Evolutionary conservation across 2,888 invertebrate species (phyloP).

Genomic region (Sinodicranocentrus sp.): DNA sequence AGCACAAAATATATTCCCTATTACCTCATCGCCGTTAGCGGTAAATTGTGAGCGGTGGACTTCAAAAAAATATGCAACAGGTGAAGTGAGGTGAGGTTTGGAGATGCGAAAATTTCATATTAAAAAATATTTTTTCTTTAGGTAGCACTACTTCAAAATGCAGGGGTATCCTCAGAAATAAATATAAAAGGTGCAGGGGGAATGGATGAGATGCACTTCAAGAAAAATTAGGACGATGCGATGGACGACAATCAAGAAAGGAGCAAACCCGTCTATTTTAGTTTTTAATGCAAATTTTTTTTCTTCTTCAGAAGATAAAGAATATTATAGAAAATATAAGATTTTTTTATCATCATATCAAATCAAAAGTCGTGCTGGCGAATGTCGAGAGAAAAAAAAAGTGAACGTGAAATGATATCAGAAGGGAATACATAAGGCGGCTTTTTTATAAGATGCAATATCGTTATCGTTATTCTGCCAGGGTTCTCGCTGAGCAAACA

Average conservation of each 20-base stretch:
- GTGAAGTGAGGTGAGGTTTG: too few species aligned
- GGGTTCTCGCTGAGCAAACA: too few species aligned
- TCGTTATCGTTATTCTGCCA: constrained; percentile 8
- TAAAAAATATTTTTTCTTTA: too few species aligned
- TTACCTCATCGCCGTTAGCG: constrained; percentile 56
- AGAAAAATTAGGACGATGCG: constrained; percentile 17
- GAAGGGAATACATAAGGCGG: too few species aligned
- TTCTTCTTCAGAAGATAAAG: background rate
- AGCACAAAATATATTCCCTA: constrained; percentile 25
- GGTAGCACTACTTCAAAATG: too few species aligned
- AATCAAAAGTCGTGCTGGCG: background rate
- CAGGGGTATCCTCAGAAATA: too few species aligned
- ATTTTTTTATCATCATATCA: too few species aligned
- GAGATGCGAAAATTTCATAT: too few species aligned
- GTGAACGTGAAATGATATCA: constrained; percentile 17
- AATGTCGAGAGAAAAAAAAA: background rate
- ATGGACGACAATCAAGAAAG: background rate
- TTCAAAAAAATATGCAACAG: constrained; percentile 6
- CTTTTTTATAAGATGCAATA: too few species aligned
- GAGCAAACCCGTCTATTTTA: background rate
- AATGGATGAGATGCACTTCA: constrained; percentile 37
- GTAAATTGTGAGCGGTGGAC: constrained; percentile 23
- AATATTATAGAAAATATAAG: too few species aligned
- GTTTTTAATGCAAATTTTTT: constrained; percentile 20
- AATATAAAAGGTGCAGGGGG: too few species aligned